Conservation (phyloP, 2,113 vertebrate genomes). For the Strix aluco region DNA sequence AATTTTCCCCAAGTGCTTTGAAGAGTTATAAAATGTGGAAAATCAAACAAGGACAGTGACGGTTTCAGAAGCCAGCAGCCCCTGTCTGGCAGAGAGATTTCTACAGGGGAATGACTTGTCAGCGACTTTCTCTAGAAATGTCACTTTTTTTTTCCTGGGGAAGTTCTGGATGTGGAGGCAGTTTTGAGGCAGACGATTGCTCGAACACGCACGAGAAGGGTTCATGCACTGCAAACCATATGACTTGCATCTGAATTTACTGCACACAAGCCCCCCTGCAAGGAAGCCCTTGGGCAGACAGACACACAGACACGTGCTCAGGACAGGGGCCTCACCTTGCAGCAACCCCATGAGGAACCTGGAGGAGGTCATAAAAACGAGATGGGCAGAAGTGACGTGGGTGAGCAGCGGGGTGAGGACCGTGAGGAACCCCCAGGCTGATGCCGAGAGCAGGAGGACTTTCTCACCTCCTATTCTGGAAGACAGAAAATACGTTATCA, state of each 20-base stretch:
- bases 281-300: not conserved
- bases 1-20: not conserved
- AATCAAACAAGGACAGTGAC: not conserved
- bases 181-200: not conserved
- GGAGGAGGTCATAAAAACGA: conserved; percentile 84
- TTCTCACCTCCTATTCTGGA: conserved; percentile 93
- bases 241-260: not conserved
- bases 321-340: conserved; percentile 82
- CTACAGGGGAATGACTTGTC: not conserved
- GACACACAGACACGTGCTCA: rapidly evolving
- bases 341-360: conserved; percentile 92
- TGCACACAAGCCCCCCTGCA: rapidly evolving
- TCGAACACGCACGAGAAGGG: not conserved
- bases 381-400: conserved; percentile 82
- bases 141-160: not conserved
- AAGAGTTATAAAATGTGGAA: not conserved
- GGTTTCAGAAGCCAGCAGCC: not conserved
- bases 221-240: not conserved
- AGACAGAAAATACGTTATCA: not conserved
- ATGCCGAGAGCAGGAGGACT: conserved; percentile 87
- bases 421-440: conserved; percentile 90
- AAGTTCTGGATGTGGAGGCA: not conserved
- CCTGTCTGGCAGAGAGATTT: not conserved
- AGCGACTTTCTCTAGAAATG: not conserved
- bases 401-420: conserved; percentile 85